These are phyloP conservation scores for Drosophila mayaguana DNA, from an alignment of 2,888 invertebrate species.

Conservation along the genomic window DNA sequence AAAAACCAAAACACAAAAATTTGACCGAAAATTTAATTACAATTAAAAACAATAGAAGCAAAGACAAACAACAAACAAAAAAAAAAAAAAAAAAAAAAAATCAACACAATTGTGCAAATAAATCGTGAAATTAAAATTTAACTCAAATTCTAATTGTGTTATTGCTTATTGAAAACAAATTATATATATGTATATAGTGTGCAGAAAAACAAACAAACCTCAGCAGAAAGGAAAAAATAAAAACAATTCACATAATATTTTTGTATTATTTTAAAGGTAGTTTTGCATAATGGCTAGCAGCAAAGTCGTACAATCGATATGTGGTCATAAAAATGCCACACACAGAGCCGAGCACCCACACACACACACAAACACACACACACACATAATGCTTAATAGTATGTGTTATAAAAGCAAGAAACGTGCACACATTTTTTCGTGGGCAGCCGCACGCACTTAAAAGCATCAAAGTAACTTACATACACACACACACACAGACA, in stretches of 20 bases:
- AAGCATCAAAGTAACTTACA: constrained; percentile 20
- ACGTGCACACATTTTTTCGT: constrained; percentile 23
- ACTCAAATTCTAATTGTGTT: constrained; percentile 24
- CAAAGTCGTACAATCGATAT: constrained; percentile 29
- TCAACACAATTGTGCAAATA: constrained; percentile 9
- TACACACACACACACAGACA: not conserved
- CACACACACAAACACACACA: not conserved
- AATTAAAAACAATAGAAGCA: not conserved
- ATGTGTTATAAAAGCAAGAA: constrained; percentile 25
- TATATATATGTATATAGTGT: not conserved
- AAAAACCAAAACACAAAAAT: constrained; percentile 1
- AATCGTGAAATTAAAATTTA: constrained; percentile 22
- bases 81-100: no score
- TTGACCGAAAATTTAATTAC: constrained; percentile 7
- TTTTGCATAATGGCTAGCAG: constrained; percentile 38
- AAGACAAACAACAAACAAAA: not conserved
- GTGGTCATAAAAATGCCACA: constrained; percentile 31
- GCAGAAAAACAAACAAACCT: not conserved
- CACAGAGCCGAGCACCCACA: not conserved
- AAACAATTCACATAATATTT: constrained; percentile 19
- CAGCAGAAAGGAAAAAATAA: not conserved
- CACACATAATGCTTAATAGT: not conserved
- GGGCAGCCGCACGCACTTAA: constrained; percentile 33
- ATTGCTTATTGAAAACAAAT: constrained; percentile 1
- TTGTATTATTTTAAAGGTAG: constrained; percentile 30